Evolutionary conservation across 2,888 invertebrate genomes (phyloP).

Genomic region (Barypeithes pellucidus): DNA sequence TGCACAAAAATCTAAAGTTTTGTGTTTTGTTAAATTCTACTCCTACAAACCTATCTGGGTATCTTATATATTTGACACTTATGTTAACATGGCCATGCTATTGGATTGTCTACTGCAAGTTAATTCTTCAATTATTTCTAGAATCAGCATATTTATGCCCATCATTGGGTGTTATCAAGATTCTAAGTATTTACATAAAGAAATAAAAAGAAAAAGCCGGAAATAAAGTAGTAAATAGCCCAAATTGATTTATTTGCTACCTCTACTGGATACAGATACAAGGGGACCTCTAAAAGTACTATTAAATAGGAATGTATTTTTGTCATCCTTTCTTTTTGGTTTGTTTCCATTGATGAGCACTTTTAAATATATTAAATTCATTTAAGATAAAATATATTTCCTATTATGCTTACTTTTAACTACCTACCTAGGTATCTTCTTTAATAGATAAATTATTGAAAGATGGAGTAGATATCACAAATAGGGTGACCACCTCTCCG

Average conservation of each 20-base stretch:
- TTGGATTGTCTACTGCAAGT: not conserved
- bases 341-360: too few relatives aligned
- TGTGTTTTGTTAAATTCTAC: not conserved
- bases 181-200: not conserved
- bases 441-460: too few relatives aligned
- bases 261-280: constrained; percentile 16
- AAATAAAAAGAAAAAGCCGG: not conserved
- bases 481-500: too few relatives aligned
- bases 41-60: constrained; percentile 22
- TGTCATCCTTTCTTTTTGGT: too few relatives aligned
- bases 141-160: not conserved
- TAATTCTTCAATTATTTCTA: not conserved
- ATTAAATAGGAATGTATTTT: too few relatives aligned
- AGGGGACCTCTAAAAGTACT: constrained; percentile 28
- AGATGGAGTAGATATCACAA: too few relatives aligned
- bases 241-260: constrained; percentile 20
- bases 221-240: not conserved
- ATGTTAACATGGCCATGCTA: constrained; percentile 36
- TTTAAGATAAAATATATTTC: too few relatives aligned
- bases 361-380: too few relatives aligned
- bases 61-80: constrained; percentile 40
- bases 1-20: not conserved
- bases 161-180: not conserved
- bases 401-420: too few relatives aligned
- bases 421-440: too few relatives aligned